Conservation (phyloP, 2,888 invertebrate species). For the Brassicogethes aeneus region DNA sequence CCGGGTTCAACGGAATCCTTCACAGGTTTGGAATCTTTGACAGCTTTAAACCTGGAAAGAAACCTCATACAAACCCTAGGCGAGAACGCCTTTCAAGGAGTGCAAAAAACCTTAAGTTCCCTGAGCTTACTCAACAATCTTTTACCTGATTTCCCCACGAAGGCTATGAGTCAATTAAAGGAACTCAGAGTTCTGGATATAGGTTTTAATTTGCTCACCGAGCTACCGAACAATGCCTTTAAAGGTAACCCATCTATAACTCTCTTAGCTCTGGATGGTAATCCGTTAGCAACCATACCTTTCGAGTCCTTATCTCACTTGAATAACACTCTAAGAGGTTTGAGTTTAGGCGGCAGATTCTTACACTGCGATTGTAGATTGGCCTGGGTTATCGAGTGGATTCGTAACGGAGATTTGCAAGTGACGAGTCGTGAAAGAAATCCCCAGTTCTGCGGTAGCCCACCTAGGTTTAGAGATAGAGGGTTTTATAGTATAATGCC, state of each 20-base stretch:
- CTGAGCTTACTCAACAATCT: conserved; percentile 83
- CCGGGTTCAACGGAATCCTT: conserved; percentile 56
- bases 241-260: conserved; percentile 76
- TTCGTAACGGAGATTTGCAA: conserved; percentile 76
- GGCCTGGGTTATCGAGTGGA: conserved; percentile 87
- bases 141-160: conserved; percentile 76
- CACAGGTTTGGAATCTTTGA: conserved; percentile 68
- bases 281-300: conserved; percentile 78
- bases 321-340: conserved; percentile 72
- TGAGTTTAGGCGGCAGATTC: conserved; percentile 82
- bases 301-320: conserved; percentile 68
- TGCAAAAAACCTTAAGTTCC: conserved; percentile 75
- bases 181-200: conserved; percentile 84
- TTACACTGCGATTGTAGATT: conserved; percentile 82
- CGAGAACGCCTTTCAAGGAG: conserved; percentile 68
- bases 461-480: conserved; percentile 66
- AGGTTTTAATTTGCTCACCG: conserved; percentile 82
- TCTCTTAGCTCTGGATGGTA: conserved; percentile 81
- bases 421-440: conserved; percentile 86
- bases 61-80: conserved; percentile 75
- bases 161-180: conserved; percentile 64
- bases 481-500: conserved; percentile 83
- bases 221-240: conserved; percentile 72
- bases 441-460: conserved; percentile 87
- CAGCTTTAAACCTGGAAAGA: conserved; percentile 80